Conservation (phyloP, 2,888 invertebrate species). For the Chalcis sispes region DNA sequence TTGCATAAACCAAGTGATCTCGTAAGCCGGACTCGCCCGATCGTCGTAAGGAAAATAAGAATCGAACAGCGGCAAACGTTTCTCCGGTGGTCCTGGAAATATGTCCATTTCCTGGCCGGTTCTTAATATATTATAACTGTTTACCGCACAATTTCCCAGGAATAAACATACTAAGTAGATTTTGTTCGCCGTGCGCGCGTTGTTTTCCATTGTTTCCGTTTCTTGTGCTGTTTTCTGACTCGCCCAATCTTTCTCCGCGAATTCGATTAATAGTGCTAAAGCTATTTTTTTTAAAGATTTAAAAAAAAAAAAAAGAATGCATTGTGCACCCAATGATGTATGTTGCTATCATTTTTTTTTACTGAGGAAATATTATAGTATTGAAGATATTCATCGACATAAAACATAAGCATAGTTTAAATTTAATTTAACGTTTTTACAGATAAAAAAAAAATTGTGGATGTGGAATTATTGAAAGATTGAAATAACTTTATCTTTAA, state of each 20-base stretch:
- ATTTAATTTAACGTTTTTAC: too few species aligned
- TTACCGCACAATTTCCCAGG: conserved; percentile 31
- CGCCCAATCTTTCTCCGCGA: conserved; percentile 30
- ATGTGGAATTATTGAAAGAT: too few species aligned
- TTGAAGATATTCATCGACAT: too few species aligned
- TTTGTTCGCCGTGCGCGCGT: conserved; percentile 24
- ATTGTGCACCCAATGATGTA: too few species aligned
- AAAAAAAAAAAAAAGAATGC: too few species aligned
- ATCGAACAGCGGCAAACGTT: conserved; percentile 47
- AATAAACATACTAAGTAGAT: conserved; percentile 33
- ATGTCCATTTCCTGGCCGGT: conserved; percentile 34
- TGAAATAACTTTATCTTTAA: too few species aligned
- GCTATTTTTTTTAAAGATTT: too few species aligned
- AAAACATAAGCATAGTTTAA: too few species aligned
- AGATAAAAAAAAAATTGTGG: too few species aligned
- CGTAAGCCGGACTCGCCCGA: conserved; percentile 59
- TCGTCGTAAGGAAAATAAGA: conserved; percentile 64
- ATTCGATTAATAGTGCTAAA: too few species aligned
- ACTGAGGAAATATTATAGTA: too few species aligned
- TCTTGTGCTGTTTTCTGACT: conserved; percentile 4
- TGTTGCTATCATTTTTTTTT: too few species aligned
- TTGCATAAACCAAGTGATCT: conserved; percentile 65
- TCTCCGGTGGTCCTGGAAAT: conserved; percentile 16
- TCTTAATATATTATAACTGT: conserved; percentile 9
- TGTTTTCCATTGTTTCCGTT: conserved; percentile 28